These are phyloP conservation scores for Standfussiana lucernea DNA, from an alignment of 2,888 invertebrate genomes.

Conservation along the genomic window DNA sequence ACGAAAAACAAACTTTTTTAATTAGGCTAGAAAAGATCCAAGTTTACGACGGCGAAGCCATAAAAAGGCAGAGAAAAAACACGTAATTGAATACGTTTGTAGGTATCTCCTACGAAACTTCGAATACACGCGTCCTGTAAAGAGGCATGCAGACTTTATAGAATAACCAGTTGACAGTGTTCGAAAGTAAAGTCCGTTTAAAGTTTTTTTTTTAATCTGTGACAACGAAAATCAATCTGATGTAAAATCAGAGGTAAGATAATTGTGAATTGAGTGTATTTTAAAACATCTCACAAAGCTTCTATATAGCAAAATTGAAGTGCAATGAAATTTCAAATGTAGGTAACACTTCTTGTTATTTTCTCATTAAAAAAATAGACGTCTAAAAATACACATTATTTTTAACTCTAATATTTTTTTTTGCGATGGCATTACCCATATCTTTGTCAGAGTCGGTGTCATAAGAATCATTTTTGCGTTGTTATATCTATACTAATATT, in stretches of 20 bases:
- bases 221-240: not conserved
- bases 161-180: not conserved
- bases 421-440: not conserved
- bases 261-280: not conserved
- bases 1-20: slow-evolving; percentile 61
- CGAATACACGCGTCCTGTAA: slow-evolving; percentile 11
- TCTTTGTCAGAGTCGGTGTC: not conserved
- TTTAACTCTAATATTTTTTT: not conserved
- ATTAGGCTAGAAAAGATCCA: slow-evolving; percentile 58
- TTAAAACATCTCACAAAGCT: not conserved
- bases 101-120: slow-evolving; percentile 27
- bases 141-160: not conserved
- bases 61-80: slow-evolving; percentile 56
- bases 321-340: not conserved
- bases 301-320: not conserved
- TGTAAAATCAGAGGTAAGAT: not conserved
- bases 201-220: not conserved
- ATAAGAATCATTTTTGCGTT: not conserved
- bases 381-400: not conserved
- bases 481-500: not conserved
- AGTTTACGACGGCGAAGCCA: slow-evolving; percentile 54
- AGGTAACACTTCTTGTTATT: not conserved
- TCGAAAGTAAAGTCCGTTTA: not conserved
- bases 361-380: not conserved
- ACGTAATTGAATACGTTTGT: slow-evolving; percentile 60